These are phyloP conservation scores for Platyscapa corneri DNA, from an alignment of 1,140 invertebrate species.

Conservation along the genomic window DNA sequence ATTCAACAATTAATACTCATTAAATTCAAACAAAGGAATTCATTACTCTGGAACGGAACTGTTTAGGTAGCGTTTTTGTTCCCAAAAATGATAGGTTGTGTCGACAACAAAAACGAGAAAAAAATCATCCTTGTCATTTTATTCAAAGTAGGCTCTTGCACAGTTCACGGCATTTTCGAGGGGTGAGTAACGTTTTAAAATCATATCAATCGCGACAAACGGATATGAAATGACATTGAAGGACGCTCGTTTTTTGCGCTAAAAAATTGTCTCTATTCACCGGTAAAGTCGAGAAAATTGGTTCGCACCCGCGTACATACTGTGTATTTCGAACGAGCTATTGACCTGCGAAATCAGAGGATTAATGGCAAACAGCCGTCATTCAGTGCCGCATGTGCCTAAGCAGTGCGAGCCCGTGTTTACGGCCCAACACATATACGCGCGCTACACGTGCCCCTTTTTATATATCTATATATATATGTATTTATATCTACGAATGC, in stretches of 20 bases:
- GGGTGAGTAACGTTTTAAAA: slow-evolving; percentile 14
- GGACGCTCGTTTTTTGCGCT: not conserved
- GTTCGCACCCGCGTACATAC: too few species aligned
- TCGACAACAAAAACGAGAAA: not conserved
- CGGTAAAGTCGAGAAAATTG: too few species aligned
- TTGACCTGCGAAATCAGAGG: slow-evolving; percentile 55
- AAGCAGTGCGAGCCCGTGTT: slow-evolving; percentile 40
- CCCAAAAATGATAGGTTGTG: too few species aligned
- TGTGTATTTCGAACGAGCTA: slow-evolving; percentile 42
- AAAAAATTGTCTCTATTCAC: too few species aligned
- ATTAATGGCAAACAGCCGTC: slow-evolving; percentile 59
- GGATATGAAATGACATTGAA: slow-evolving; percentile 38
- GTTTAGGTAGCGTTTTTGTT: too few species aligned
- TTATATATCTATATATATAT: slow-evolving; percentile 36
- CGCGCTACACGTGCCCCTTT: too few species aligned
- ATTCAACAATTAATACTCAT: slow-evolving; percentile 38
- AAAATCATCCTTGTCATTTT: not conserved
- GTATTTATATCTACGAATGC: not conserved
- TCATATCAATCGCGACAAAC: slow-evolving; percentile 40
- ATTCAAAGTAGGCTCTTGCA: slow-evolving; percentile 10
- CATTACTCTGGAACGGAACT: too few species aligned
- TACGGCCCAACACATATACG: too few species aligned
- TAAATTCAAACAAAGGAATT: slow-evolving; percentile 25
- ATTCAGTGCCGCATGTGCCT: slow-evolving; percentile 49
- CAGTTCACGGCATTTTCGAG: not conserved